A percentile compares a stretch with the other conserved stretches of the same genome.
These are phyloP conservation scores for Nomada hirtipes DNA, from an alignment of 2,888 invertebrate genomes.

Conservation along the genomic window DNA sequence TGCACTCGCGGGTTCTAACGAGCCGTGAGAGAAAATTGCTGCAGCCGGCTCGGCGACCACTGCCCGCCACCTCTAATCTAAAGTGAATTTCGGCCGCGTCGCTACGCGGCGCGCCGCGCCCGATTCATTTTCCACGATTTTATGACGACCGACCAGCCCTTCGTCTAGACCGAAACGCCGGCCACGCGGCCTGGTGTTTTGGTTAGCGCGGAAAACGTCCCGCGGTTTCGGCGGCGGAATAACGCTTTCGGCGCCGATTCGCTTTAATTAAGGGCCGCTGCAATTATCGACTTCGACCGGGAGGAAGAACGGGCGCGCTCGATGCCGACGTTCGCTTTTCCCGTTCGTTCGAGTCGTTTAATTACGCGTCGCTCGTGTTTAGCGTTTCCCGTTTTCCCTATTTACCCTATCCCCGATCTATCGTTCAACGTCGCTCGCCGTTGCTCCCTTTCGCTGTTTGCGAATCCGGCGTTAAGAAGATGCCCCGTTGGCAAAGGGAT, in stretches of 20 bases:
- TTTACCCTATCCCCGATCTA: background rate
- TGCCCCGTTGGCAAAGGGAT: background rate
- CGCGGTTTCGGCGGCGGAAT: constrained; percentile 19
- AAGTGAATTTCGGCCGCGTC: constrained; percentile 76
- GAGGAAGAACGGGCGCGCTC: constrained; percentile 22
- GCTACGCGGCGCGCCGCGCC: constrained; percentile 51
- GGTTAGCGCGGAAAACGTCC: constrained; percentile 30
- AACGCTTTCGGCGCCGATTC: constrained; percentile 30
- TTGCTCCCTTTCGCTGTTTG: background rate
- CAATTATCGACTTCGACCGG: constrained; percentile 43
- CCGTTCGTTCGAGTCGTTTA: constrained; percentile 24
- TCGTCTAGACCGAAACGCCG: too few relatives aligned
- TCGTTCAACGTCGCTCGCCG: background rate
- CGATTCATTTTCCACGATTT: constrained; percentile 75
- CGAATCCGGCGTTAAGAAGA: background rate
- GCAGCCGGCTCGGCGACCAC: constrained; percentile 57
- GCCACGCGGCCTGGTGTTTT: constrained; percentile 8
- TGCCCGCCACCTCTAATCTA: constrained; percentile 71
- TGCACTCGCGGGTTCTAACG: constrained; percentile 75
- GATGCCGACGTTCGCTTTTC: constrained; percentile 9
- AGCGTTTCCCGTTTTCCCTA: background rate
- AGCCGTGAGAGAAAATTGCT: constrained; percentile 76
- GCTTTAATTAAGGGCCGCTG: constrained; percentile 41
- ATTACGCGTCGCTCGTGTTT: constrained; percentile 23
- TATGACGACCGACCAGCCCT: constrained; percentile 30